These are phyloP conservation scores for Heliconius erato DNA, from an alignment of 2,888 invertebrate genomes.

Conservation along the genomic window DNA sequence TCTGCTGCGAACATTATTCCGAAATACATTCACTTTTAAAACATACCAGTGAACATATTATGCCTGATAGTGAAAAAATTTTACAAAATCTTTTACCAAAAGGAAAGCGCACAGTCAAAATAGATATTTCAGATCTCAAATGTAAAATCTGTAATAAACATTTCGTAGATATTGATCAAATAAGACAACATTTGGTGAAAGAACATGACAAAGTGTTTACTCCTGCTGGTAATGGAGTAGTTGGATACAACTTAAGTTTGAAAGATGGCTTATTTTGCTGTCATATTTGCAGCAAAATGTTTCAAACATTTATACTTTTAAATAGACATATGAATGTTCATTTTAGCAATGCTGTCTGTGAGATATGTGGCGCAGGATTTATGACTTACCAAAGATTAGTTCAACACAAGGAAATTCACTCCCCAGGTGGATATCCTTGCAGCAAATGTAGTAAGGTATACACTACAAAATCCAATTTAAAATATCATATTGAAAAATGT, in stretches of 20 bases:
- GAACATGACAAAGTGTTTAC: constrained; percentile 66
- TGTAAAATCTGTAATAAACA: constrained; percentile 65
- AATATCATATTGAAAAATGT: constrained; percentile 69
- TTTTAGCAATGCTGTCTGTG: constrained; percentile 74
- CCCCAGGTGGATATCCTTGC: constrained; percentile 73
- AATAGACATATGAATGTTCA: constrained; percentile 78
- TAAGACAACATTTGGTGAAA: constrained; percentile 62
- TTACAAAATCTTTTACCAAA: constrained; percentile 69
- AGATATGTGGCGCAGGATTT: constrained; percentile 73
- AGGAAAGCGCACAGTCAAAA: constrained; percentile 72
- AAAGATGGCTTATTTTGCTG: constrained; percentile 68
- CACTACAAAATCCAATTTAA: constrained; percentile 74
- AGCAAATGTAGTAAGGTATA: constrained; percentile 78
- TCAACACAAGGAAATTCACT: constrained; percentile 73
- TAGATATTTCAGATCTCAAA: constrained; percentile 71
- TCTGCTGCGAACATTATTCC: constrained; percentile 66
- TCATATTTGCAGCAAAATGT: constrained; percentile 68
- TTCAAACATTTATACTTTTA: constrained; percentile 72
- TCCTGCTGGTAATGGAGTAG: constrained; percentile 68
- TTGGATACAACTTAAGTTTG: constrained; percentile 66
- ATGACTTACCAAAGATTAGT: constrained; percentile 71
- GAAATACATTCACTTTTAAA: constrained; percentile 65
- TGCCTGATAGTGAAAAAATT: constrained; percentile 61
- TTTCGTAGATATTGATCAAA: constrained; percentile 61
- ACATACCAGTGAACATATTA: constrained; percentile 64